Evolutionary conservation across 2,888 invertebrate species (phyloP).

Genomic region (Acanthosoma haemorrhoidale): DNA sequence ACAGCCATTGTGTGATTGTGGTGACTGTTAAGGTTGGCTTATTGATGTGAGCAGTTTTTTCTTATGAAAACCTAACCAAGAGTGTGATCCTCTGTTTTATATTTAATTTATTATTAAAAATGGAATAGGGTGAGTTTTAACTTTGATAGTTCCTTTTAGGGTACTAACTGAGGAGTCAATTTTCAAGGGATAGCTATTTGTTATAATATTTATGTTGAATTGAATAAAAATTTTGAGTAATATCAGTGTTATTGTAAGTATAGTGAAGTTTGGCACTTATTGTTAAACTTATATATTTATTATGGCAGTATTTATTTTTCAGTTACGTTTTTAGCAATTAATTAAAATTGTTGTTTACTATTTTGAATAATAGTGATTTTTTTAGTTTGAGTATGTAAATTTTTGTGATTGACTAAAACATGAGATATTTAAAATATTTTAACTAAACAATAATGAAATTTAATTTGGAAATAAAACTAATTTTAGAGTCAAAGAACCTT

Average conservation of each 20-base stretch:
- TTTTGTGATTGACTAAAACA: neutral
- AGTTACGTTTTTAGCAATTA: neutral
- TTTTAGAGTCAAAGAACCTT: neutral
- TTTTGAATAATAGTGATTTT: neutral
- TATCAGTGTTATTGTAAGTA: too few species aligned
- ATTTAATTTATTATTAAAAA: neutral
- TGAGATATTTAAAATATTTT: neutral
- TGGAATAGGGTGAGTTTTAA: neutral
- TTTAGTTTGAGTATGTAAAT: neutral
- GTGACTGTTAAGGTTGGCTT: too few species aligned
- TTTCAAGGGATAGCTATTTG: too few species aligned
- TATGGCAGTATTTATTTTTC: neutral
- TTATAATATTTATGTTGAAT: too few species aligned
- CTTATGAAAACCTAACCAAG: neutral
- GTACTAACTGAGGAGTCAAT: neutral
- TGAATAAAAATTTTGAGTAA: too few species aligned
- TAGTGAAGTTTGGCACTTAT: too few species aligned
- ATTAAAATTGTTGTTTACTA: neutral
- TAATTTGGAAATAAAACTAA: neutral
- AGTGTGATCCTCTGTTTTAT: neutral
- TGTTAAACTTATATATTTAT: too few species aligned
- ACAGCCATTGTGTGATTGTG: too few species aligned
- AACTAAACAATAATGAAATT: neutral
- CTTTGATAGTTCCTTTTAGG: neutral
- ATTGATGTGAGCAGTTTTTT: neutral